phyloP scores from a whole-genome alignment of 2,888 invertebrate species.

The Nebria salina region DNA sequence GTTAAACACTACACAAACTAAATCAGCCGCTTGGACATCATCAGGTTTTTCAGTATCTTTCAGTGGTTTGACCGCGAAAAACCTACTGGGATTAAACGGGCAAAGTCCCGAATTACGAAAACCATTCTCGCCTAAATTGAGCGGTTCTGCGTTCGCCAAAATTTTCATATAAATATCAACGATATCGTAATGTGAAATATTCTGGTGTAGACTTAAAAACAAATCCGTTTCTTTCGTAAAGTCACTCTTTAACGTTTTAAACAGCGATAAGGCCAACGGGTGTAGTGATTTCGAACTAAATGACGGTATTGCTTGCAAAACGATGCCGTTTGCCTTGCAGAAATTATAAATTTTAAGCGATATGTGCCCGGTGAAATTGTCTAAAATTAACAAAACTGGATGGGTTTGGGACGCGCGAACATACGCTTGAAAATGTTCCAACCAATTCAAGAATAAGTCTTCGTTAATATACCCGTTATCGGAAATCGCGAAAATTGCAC shows the following conservation, averaged over 20 bases:
- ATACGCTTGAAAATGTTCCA: slow-evolving; percentile 41
- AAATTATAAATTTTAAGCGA: slow-evolving; percentile 26
- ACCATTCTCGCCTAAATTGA: background rate
- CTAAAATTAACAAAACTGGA: slow-evolving; percentile 36
- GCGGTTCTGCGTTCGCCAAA: background rate
- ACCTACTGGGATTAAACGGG: background rate
- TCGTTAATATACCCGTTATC: slow-evolving; percentile 49
- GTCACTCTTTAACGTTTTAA: background rate
- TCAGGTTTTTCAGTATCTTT: background rate
- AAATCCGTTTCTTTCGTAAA: background rate
- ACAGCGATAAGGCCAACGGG: background rate
- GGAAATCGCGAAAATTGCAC: slow-evolving; percentile 53
- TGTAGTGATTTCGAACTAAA: background rate
- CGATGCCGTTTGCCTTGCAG: slow-evolving; percentile 39
- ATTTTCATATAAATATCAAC: background rate
- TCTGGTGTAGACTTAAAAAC: background rate
- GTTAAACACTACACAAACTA: background rate
- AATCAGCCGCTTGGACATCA: background rate
- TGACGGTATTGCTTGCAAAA: slow-evolving; percentile 41
- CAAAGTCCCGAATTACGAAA: background rate
- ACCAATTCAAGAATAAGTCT: slow-evolving; percentile 49
- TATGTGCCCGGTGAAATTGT: slow-evolving; percentile 37
- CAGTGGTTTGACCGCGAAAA: background rate
- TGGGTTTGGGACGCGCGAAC: slow-evolving; percentile 16
- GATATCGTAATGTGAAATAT: background rate